Evolutionary conservation across 2,888 invertebrate genomes (phyloP).

Genomic region (Apeira syringaria): DNA sequence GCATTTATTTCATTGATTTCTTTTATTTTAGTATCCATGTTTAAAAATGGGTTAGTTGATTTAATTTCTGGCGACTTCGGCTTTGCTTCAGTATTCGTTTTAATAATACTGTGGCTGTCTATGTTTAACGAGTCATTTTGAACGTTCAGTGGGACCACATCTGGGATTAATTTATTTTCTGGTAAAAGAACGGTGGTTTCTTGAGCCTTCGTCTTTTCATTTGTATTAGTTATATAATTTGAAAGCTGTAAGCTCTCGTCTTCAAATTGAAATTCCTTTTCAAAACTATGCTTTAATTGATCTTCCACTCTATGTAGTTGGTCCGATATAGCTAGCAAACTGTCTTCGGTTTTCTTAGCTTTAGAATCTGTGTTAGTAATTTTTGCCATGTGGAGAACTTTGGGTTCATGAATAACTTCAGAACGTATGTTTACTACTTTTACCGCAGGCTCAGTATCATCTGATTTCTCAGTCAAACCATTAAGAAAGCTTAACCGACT

Average conservation of each 20-base stretch:
- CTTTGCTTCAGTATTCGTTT: constrained; percentile 34
- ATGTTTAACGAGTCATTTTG: constrained; percentile 56
- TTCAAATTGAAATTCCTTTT: constrained; percentile 68
- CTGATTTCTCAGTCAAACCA: constrained; percentile 65
- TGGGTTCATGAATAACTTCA: constrained; percentile 35
- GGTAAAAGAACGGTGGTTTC: constrained; percentile 51
- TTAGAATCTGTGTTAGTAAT: constrained; percentile 40
- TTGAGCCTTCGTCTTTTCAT: constrained; percentile 52
- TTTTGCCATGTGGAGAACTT: constrained; percentile 21
- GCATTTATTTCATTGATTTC: constrained; percentile 76
- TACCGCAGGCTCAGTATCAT: constrained; percentile 49
- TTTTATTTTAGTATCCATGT: constrained; percentile 62
- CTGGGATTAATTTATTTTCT: constrained; percentile 53
- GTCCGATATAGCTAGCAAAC: constrained; percentile 74
- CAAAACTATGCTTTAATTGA: constrained; percentile 73
- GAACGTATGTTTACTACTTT: constrained; percentile 53
- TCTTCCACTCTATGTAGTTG: constrained; percentile 77
- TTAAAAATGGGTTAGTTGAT: constrained; percentile 69
- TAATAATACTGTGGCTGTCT: constrained; percentile 32
- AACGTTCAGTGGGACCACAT: constrained; percentile 48
- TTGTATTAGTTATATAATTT: constrained; percentile 48
- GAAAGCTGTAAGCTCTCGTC: constrained; percentile 62
- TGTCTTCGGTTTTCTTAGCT: constrained; percentile 76
- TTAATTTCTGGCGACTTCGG: constrained; percentile 43
- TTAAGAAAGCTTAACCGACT: constrained; percentile 76